Base-by-base conservation (phyloP, 2,888 invertebrate genomes). In the Caprella mutica region DNA sequence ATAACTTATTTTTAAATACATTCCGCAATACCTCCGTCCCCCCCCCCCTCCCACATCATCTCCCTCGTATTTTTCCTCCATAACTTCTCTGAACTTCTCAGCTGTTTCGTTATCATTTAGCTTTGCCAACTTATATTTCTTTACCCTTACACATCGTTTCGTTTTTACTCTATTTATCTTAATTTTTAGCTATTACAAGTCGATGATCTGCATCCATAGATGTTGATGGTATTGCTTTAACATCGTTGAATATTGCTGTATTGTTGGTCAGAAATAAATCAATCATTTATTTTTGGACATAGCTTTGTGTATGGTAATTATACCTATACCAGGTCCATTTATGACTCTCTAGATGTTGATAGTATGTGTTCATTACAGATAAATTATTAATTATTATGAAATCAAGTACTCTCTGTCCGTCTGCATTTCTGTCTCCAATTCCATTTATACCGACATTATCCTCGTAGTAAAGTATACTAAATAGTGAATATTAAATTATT, bases 251-350 rank as follows among this genome's bases (percentile, higher is more conserved):
- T 17, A 24, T 1, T 21, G n/a, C 26, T 43, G 40, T 53, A 19
- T 53, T 53, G 43, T 53, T 42, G n/a, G 42, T 53, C 42, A 44
- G 9, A 9, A 44, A 27, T 17, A 53, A 44, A 23, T 24, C 43
- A 29, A 53, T 19, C 26, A 24, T 44, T 26, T 26, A 53, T 24
- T 40, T 46, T 1, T 52, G n/a, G 6, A 17, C 30, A 27, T 53
- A 53, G 21, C 9, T 8, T n/a, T 53, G 53, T 21, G 21, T 8
- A 24, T 14, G 17, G 4, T 24, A 26, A 29, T 26, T 43, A n/a
- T 42, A 53, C 14, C 43, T 19, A 27, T 40, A 53, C 53, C 26
- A 43, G 23, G 53, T 53, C 53, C 43, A 53, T 30, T 53, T 53
- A n/a, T 44, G 53, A 19, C 24, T 42, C 14, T 26, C 27, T 53